These are phyloP conservation scores for Limnephilus lunatus DNA, from an alignment of 2,888 invertebrate genomes.

Conservation along the genomic window DNA sequence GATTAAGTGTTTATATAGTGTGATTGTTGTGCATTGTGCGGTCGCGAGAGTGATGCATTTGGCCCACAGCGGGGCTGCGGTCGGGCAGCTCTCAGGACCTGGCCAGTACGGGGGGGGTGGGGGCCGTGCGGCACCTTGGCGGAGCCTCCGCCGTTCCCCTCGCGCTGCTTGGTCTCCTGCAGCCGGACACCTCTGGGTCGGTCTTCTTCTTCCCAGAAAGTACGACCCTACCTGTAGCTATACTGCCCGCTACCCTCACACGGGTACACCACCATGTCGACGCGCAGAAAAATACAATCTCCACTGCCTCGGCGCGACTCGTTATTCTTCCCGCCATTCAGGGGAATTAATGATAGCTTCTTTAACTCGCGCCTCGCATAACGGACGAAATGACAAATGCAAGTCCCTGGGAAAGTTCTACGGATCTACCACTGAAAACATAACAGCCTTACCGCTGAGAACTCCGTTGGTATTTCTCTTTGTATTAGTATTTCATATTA, in stretches of 20 bases:
- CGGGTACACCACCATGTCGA: slow-evolving; percentile 40
- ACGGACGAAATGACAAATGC: neutral
- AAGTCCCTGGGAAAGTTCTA: neutral
- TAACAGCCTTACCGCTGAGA: neutral
- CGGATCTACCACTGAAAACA: neutral
- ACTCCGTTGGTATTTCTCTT: neutral
- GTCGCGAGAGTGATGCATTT: slow-evolving; percentile 48
- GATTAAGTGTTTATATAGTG: neutral
- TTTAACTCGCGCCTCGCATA: neutral
- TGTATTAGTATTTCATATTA: no score
- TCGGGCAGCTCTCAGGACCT: slow-evolving; percentile 62
- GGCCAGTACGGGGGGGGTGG: slow-evolving; percentile 59
- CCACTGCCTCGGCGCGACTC: neutral
- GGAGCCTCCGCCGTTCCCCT: slow-evolving; percentile 73
- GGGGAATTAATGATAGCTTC: neutral
- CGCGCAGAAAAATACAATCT: slow-evolving; percentile 24
- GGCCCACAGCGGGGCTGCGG: slow-evolving; percentile 61
- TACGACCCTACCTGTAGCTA: slow-evolving; percentile 57
- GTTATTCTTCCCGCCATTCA: slow-evolving; percentile 21
- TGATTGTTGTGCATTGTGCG: neutral
- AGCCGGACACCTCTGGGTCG: slow-evolving; percentile 66
- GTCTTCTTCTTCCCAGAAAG: slow-evolving; percentile 66
- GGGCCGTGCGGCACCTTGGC: slow-evolving; percentile 67
- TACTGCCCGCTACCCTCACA: slow-evolving; percentile 36
- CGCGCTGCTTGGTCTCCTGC: slow-evolving; percentile 74